Evolutionary conservation across 1,140 invertebrate species (phyloP), one percentile per base, ranked within the genome.

Genomic region (Papilio xuthus): DNA sequence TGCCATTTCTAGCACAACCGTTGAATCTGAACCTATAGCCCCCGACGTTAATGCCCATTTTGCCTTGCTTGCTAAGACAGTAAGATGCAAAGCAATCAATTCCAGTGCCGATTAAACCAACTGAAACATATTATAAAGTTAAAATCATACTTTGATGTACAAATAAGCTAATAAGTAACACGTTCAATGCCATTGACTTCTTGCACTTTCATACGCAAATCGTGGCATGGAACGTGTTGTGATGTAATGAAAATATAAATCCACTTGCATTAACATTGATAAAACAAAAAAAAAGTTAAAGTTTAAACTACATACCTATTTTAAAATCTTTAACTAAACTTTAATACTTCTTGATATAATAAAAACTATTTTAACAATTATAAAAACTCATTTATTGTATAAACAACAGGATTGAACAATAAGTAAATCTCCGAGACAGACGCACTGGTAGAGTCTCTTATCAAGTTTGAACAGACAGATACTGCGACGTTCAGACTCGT

Each of bases 51-150:
- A 93, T 93, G 42, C 92, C 92, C 92, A 93, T 93, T 80, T 93
- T 93, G 15, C 92, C 92, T 79, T 93, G 92, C 81, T 93, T 93
- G 53, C 92, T 93, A 77, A 93, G 90, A 81, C 92, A 93, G 85
- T 93, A 93, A 6, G 92, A 93, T 4, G 92, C 92, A 76, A 92
- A 89, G 80, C 88, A 89, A 76, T 93, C 90, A 2, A 92, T 81
- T 0, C 90, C 91, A 2, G 90, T 88, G 8, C 90, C 90, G 67
- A 91, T 90, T 28, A 92, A 79, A n/a, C 89, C 90, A 50, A 88
- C 88, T 90, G 86, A 15, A 91, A 92, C 50, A 79, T 81, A 82
- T 73, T 67, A 63, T 42, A 2, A 42, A 67, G 80, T 84, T 80
- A 84, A 42, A 77, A 79, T 71, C 79, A 78, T 78, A 71, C 77